These are phyloP conservation scores for Empis livida DNA, from an alignment of 2,888 invertebrate species.

Conservation along the genomic window DNA sequence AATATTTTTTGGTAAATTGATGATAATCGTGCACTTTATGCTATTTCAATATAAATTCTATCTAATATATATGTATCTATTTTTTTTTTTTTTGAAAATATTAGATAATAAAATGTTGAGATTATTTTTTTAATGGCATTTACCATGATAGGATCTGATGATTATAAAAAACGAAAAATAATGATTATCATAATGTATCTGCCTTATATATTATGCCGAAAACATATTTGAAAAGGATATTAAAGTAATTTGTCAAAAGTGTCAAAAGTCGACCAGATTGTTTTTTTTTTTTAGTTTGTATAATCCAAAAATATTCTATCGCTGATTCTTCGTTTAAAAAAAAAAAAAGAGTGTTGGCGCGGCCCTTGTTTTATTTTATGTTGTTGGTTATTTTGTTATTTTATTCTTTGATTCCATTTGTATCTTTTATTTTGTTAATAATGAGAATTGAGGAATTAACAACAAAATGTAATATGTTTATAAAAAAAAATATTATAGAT, in stretches of 20 bases:
- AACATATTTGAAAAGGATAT: constrained; percentile 16
- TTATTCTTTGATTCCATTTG: not conserved
- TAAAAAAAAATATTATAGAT: not conserved
- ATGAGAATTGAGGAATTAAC: not conserved
- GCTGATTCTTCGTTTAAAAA: not conserved
- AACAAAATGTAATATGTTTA: not conserved
- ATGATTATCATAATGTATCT: too few relatives aligned
- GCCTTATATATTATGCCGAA: too few relatives aligned
- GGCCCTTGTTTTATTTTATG: not conserved
- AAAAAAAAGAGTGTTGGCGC: not conserved
- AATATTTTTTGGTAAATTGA: too few relatives aligned
- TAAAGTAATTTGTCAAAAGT: constrained; percentile 29
- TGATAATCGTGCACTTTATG: too few relatives aligned
- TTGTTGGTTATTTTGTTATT: not conserved
- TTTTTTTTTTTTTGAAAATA: too few relatives aligned
- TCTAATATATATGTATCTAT: too few relatives aligned
- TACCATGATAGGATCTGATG: too few relatives aligned
- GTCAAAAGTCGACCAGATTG: constrained; percentile 24
- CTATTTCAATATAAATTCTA: too few relatives aligned
- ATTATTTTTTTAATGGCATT: too few relatives aligned
- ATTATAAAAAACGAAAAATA: too few relatives aligned
- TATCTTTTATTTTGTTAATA: not conserved
- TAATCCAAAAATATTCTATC: not conserved
- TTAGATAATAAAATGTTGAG: too few relatives aligned
- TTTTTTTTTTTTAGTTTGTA: constrained; percentile 15